Conservation (phyloP, 53 echinoderm and acorn worm genomes). For the Glandiceps talaboti region DNA sequence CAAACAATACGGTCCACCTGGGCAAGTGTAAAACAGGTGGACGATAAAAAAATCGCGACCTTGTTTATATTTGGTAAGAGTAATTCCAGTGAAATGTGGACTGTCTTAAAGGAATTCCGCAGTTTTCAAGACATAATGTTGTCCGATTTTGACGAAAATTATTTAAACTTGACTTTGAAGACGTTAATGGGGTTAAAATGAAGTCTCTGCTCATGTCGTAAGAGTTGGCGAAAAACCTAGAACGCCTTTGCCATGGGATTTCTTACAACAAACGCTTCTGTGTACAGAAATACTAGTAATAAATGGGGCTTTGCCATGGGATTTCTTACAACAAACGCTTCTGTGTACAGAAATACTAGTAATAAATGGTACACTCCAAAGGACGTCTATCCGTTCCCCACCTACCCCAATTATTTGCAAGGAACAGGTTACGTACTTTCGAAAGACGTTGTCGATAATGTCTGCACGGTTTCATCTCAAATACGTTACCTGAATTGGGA, state of each 20-base stretch:
- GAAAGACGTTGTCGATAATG: conserved; percentile 18
- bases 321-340: conserved; percentile 4
- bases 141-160: conserved; percentile 46
- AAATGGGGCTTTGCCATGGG: conserved; percentile 11
- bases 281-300: neutral
- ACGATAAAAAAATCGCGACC: neutral
- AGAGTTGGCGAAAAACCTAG: conserved; percentile 62
- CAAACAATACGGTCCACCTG: conserved; percentile 45
- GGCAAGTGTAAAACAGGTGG: conserved; percentile 10
- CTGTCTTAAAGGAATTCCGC: conserved; percentile 29
- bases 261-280: neutral
- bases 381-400: conserved; percentile 13
- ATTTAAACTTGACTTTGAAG: conserved; percentile 61
- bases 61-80: conserved; percentile 20
- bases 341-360: conserved; percentile 2
- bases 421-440: conserved; percentile 34
- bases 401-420: conserved; percentile 23
- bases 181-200: conserved; percentile 77
- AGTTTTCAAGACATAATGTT: conserved; percentile 44
- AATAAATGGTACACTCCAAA: conserved; percentile 20
- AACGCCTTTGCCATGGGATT: conserved; percentile 49
- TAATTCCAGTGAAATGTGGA: conserved; percentile 20
- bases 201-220: conserved; percentile 36
- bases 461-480: conserved; percentile 10
- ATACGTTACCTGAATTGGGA: conserved; percentile 22